These are phyloP conservation scores for Hipposideros armiger DNA, from an alignment of 2,113 vertebrate genomes.

Conservation along the genomic window DNA sequence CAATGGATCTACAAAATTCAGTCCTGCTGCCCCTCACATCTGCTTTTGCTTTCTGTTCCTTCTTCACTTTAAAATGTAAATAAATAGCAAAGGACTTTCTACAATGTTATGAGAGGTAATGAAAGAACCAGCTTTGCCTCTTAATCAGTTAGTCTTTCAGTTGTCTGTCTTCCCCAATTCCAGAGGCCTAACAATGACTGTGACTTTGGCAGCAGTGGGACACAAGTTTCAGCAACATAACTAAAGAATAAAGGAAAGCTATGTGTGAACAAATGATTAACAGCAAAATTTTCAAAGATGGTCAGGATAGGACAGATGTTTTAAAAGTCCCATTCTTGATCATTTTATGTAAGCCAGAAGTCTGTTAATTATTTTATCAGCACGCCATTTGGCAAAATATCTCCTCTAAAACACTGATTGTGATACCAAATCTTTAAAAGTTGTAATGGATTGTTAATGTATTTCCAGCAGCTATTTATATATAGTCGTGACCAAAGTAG, in stretches of 20 bases:
- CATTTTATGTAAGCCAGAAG: neutral
- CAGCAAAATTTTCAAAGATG: neutral
- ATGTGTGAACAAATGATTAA: neutral
- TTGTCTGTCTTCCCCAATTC: neutral
- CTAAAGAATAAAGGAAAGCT: neutral
- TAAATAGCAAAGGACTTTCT: neutral
- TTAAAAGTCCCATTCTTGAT: neutral
- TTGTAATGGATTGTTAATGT: conserved; percentile 30
- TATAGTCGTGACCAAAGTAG: neutral
- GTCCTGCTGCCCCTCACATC: neutral
- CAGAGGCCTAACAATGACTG: neutral
- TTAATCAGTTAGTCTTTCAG: neutral
- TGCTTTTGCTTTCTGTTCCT: neutral
- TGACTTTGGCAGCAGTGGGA: neutral
- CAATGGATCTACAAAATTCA: neutral
- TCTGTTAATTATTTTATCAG: conserved; percentile 3
- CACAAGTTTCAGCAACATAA: neutral
- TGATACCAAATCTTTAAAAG: neutral
- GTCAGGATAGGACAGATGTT: neutral
- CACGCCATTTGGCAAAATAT: conserved; percentile 36
- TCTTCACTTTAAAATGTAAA: neutral
- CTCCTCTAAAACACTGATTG: neutral
- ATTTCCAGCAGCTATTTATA: conserved; percentile 1
- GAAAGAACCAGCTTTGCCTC: neutral
- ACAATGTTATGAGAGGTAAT: neutral